These are phyloP conservation scores for Corythoichthys intestinalis DNA, from an alignment of 2,113 vertebrate species.

Conservation along the genomic window DNA sequence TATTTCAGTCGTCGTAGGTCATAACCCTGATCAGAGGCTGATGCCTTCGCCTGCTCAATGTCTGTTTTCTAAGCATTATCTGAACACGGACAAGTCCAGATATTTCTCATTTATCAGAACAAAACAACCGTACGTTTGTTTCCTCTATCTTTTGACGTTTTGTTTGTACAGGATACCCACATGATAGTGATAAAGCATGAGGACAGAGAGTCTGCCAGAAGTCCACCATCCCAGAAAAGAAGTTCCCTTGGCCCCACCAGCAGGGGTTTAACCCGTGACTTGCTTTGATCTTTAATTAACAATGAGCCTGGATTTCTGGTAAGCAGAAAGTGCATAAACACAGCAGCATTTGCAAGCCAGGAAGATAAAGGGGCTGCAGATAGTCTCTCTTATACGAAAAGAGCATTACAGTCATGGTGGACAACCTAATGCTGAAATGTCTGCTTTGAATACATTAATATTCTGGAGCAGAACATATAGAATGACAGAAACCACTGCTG, in stretches of 20 bases:
- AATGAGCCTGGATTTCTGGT: constrained; percentile 29
- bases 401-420: constrained; percentile 15
- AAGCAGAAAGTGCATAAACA: constrained; percentile 41
- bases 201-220: constrained; percentile 35
- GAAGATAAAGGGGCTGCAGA: not conserved
- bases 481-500: constrained; percentile 8
- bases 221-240: constrained; percentile 32
- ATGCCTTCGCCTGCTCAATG: not conserved
- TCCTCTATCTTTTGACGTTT: constrained; percentile 3
- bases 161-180: constrained; percentile 3
- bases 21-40: not conserved
- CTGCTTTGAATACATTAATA: constrained; percentile 19
- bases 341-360: constrained; percentile 27
- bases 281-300: constrained; percentile 70
- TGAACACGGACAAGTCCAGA: not conserved
- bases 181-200: constrained; percentile 25
- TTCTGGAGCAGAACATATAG: constrained; percentile 9
- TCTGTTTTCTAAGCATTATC: not conserved
- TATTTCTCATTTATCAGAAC: not conserved
- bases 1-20: not conserved
- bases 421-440: constrained; percentile 27
- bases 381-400: not conserved
- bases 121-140: not conserved
- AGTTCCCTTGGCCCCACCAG: constrained; percentile 45
- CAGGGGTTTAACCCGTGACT: constrained; percentile 55